Evolutionary conservation across 2,797 vertebrate genomes (phyloP), one percentile per base, ranked within the genome.

Genomic region (Loriculus beryllinus): DNA sequence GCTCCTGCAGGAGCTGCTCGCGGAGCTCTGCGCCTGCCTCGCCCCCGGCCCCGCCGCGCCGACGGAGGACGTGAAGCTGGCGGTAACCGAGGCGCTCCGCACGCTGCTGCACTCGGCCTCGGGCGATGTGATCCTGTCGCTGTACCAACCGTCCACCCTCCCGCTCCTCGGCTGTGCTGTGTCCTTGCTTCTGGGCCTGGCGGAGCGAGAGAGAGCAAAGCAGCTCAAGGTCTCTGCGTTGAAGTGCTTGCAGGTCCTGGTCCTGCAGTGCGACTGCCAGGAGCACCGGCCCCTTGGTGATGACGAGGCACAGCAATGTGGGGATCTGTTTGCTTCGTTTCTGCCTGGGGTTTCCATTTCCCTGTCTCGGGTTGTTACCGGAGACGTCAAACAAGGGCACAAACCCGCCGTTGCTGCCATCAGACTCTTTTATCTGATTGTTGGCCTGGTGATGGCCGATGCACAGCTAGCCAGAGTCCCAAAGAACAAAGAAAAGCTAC

Each of bases 321-420:
- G 99, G 51, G 96, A 97, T 62, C 90, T 98, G 28, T 97, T 99
- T 95, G 99, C 99, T n/a, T 98, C 99, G 6, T 99, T 99, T 93
- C 92, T 99, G 90, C 99, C 99, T 3, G 99, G 99, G 39, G 97
- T 99, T 86, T 98, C 98, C 35, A 96, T 97, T 9, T 54, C 98
- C 0, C 92, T 98, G 56, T 96, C 98, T 52, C 98, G 98, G 79
- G 93, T 99, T 64, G 98, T 99, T 60, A 98, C 98, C 4, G 99
- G 98, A 81, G 99, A 99, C 72, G 85, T 98, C 74, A 99, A 98
- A 88, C 99, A 99, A 95, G 99, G 99, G 28, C 98, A 99, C 63
- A 94, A 85, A 56, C 86, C 99, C 48, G 97, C 98, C 0, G 95
- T 98, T 33, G 96, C 88, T 86, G 98, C 99, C 60, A 96, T 99